Evolutionary conservation across 2,888 invertebrate species (phyloP), one percentile per base, ranked within the genome.

Genomic region (Caenorhabditis sinica): DNA sequence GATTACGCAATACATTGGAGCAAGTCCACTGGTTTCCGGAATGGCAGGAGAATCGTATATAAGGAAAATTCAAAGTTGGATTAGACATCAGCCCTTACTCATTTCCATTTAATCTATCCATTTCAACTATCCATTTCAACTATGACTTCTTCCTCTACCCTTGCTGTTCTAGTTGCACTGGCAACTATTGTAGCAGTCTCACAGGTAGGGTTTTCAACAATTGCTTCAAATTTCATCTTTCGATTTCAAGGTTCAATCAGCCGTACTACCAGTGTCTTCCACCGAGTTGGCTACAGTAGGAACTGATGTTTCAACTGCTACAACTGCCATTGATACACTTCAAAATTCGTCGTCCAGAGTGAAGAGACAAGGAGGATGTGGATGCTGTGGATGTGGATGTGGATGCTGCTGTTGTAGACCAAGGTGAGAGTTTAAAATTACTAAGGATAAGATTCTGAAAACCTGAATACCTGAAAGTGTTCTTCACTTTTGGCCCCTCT

Each of bases 361-460:
- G 36, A 87, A 87, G 56, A 71, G 87, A 56, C 82, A 83, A 69
- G 83, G 65, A 28, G 65, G 49, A 49, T 49, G 49, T 49, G 69
- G 85, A 9, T 68, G 85, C 28, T 84, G 80, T 72, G 85, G 85
- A 51, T 79, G 83, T 45, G 79, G 83, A 28, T 85, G 79, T 49
- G 73, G 74, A 68, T 82, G 77, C 33, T 77, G 86, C n/a, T 86
- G 86, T 72, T 86, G 86, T 72, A 82, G 86, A 63, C 85, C 82
- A 51, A 82, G 81, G 74, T 87, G 58, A 75, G 58, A 30, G 15
- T 25, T 30, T 28, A 9, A 0, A 9, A n/a, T 61, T 20, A 11
- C 5, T 2, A 56, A 56, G 28, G 6, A 30, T 15, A n/a, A 45
- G 13, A 20, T 23, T 53, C 23, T 9, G 53, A n/a, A 45, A 20